Base-by-base conservation (phyloP, 53 echinoderm and acorn worm species). In the Zoroaster sp. region DNA sequence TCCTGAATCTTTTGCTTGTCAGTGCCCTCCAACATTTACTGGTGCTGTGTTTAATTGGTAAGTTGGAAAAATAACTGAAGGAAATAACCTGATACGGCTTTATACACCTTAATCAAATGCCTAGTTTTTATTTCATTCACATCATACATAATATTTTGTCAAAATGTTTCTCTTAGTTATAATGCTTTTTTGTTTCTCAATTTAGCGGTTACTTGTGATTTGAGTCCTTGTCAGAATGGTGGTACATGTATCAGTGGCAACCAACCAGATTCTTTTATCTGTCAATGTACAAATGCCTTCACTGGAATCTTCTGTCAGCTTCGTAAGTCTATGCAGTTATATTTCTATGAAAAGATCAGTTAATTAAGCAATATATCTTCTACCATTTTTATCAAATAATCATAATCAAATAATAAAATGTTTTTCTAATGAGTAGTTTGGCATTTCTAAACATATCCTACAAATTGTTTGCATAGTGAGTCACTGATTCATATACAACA, bases 221-320 rank as follows among this genome's bases (percentile, higher is more conserved):
- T 17, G 32, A 40, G 35, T 23, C 95, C 91, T 18, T 95, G 95
- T 75, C 75, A 54, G 55, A 89, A 94, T 43, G 83, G 74, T 54
- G 94, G 92, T 2, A 83, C 88, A 14, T 94, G 94, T 54, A 20
- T 85, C 69, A n/a, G 13, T 20, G 71, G 85, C 25, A 34, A 82
- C 68, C 44, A 43, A 32, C 82, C 82, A 0, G 82, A 82, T 7
- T 82, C 85, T 17, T 85, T 71, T 70, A 35, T 70, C 72, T 85
- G 85, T 85, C 51, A 38, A 4, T 85, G 85, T 70, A 70, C 85
- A 71, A 70, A 85, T 25, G 70, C 85, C 71, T 85, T 66, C 85
- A 66, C 70, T 66, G 85, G 85, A 11, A 40, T 49, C 47, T 49
- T 47, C 21, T 85, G 85, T 70, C 63, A 85, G 39, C 85, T 85